Evolutionary conservation across 2,888 invertebrate species (phyloP), one percentile per base, ranked within the genome.

Genomic region (Drosophila melanosoma): DNA sequence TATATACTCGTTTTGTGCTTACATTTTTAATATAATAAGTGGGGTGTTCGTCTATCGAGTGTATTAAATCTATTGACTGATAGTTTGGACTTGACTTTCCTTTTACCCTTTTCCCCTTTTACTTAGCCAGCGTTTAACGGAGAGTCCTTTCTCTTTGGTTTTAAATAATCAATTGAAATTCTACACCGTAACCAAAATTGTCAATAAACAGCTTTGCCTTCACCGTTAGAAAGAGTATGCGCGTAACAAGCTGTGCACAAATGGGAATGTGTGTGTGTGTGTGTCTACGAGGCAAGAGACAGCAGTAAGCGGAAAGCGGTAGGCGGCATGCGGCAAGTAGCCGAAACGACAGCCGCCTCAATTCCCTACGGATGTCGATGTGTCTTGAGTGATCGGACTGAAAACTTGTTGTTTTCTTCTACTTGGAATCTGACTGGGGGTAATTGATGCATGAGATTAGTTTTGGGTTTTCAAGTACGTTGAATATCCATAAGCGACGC

Each of bases 361-460:
- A 79, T 84, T 87, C 87, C 85, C 85, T 79, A 84, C 87, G 84
- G 84, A 85, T 82, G 79, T 84, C 78, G 78, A 82, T 81, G 79
- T 73, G 57, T 42, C 57, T 74, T 83, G 76, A 70, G 61, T 76
- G 78, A 77, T 70, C 72, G 76, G 57, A 60, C 73, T 42, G 69
- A 65, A 62, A 69, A 54, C 66, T 61, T 66, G 58, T 29, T 57
- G 45, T 57, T 20, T 42, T 20, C 15, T 32, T 32, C 12, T 10
- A 40, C 40, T n/a, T 49, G 20, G 36, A 35, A 45, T 23, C 35
- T 26, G 51, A 68, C 81, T 69, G 79, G 81, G 76, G 81, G 87
- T 89, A 89, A 89, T 87, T 87, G 89, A 89, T 89, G 87, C 87
- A 85, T 87, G 87, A 82, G 89, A 89, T 89, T 85, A 87, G 82